A percentile compares a stretch with the other conserved stretches of the same genome.
phyloP scores from a whole-genome alignment of 2,113 vertebrate species.

The Nipponia nippon region DNA sequence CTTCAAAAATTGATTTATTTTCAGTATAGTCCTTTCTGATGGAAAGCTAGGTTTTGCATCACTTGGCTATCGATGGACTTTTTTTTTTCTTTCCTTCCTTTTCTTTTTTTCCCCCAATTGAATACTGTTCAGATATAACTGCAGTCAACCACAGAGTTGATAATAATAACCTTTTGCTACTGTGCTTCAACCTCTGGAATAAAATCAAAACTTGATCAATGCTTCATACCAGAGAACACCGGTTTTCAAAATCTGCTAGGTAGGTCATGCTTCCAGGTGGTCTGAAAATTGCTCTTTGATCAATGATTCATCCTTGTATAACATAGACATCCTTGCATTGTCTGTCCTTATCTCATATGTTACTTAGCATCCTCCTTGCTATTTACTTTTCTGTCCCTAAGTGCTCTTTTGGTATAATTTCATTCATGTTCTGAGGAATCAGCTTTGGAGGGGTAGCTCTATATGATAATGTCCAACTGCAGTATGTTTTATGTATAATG shows the following conservation, averaged over 20 bases:
- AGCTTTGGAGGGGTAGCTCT: background rate
- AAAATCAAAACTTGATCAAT: background rate
- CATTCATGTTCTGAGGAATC: background rate
- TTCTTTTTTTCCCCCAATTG: background rate
- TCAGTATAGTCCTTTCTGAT: background rate
- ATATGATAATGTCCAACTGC: background rate
- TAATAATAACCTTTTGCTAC: background rate
- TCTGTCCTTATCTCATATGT: background rate
- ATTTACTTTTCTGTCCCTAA: background rate
- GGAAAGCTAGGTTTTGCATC: background rate
- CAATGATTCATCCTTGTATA: background rate
- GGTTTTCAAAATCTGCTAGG: background rate
- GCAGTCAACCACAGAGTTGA: background rate
- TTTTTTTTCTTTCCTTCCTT: background rate
- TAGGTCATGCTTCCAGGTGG: background rate
- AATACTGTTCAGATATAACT: background rate
- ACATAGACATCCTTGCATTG: no score
- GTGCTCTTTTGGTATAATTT: background rate
- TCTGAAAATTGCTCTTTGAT: background rate
- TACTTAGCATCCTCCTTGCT: background rate
- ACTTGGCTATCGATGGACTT: background rate
- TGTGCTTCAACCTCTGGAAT: background rate
- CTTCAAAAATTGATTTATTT: background rate
- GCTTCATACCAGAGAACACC: background rate
- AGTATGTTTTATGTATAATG: background rate